Conservation (phyloP, 2,113 vertebrate genomes). For the Phalacrocorax brasilianus region DNA sequence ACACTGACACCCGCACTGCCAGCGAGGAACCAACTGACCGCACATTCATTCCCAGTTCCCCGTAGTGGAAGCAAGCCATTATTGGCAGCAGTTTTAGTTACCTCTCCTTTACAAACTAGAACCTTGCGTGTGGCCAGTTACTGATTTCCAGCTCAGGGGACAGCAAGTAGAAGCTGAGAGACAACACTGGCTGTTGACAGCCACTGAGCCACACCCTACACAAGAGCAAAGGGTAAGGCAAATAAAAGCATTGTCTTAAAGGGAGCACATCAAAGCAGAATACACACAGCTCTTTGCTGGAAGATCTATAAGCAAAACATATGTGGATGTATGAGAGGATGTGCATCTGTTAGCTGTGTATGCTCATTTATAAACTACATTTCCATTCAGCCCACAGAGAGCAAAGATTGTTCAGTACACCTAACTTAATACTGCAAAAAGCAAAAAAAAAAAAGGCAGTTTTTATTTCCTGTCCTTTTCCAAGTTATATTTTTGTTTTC, state of each 20-base stretch:
- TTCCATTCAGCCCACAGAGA: not conserved
- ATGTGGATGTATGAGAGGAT: not conserved
- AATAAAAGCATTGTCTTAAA: not conserved
- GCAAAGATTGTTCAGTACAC: not conserved
- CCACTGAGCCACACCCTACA: not conserved
- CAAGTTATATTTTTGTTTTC: slow-evolving; percentile 52
- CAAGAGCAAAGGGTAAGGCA: not conserved
- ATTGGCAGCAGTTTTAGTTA: not conserved
- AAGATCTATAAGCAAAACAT: not conserved
- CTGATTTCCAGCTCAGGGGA: not conserved
- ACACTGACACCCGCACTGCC: not conserved
- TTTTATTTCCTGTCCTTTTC: slow-evolving; percentile 55
- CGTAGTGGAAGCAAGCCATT: not conserved
- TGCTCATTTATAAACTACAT: not conserved
- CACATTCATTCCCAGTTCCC: not conserved
- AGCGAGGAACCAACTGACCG: not conserved
- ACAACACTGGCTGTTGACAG: fast-evolving
- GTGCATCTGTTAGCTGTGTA: not conserved
- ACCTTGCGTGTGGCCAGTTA: not conserved
- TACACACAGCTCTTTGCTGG: fast-evolving
- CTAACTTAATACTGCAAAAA: not conserved
- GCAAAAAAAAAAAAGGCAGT: not conserved
- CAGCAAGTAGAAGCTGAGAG: not conserved
- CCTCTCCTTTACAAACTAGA: not conserved
- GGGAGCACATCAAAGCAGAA: not conserved